Evolutionary conservation across 2,797 vertebrate species (phyloP), one percentile per base, ranked within the genome.

Genomic region (Bradypodion pumilum): DNA sequence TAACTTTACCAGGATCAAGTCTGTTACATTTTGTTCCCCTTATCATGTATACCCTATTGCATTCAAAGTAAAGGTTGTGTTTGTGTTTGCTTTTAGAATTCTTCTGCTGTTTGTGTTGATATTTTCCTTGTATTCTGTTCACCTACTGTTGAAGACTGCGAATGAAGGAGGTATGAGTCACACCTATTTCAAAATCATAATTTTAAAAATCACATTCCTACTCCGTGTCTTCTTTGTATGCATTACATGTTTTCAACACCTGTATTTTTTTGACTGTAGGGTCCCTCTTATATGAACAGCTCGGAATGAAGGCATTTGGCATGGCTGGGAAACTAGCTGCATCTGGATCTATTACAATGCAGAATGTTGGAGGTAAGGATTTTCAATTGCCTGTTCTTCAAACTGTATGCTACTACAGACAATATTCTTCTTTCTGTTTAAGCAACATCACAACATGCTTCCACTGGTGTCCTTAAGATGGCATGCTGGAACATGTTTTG

Each of bases 41-140:
- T 65, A 15, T 12, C 23, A 1, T 73, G 19, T 25, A 65, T 68
- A 12, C 87, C 49, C 29, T 9, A 59, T 68, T 52, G n/a, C n/a
- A 37, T n/a, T 68, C 60, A 72, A 7, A 76, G 6, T 37, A 32
- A 76, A n/a, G 27, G 27, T 60, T 37, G n/a, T 10, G 10, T 0
- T 75, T 66, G 40, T 86, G 70, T 56, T 72, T 68, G 49, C 80
- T 65, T 85, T 25, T 81, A 99, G 99, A 94, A 97, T 99, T 90
- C 97, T 99, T 73, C 96, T 99, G 70, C 86, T 95, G 12, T 93
- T 97, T 19, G 98, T 99, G 44, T 97, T 97, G 66, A 95, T 99
- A 92, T 97, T 99, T 94, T 99, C 99, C 29, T 93, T 99, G 52
- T 99, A 99, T 94, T 99, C 99, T 81, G 98, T 99, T 89, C 99